Conservation (phyloP, 2,113 vertebrate genomes). For the Campylorhamphus procurvoides region DNA sequence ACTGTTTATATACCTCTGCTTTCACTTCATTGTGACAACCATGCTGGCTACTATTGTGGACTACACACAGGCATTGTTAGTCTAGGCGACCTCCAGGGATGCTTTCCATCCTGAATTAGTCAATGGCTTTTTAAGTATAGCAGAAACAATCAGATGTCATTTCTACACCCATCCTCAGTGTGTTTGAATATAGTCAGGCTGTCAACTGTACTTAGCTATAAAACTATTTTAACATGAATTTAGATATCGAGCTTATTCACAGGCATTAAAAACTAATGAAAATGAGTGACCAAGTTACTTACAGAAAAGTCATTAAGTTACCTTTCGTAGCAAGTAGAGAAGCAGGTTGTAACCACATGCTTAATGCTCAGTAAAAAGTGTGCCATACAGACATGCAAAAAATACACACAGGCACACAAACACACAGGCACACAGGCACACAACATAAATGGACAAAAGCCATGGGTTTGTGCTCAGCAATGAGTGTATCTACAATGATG, state of each 20-base stretch:
- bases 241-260: background rate
- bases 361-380: background rate
- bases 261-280: background rate
- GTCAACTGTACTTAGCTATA: background rate
- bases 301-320: accelerated
- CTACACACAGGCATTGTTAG: no score
- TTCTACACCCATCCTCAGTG: background rate
- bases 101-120: background rate
- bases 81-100: background rate
- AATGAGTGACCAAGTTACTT: background rate
- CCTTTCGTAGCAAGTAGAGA: background rate
- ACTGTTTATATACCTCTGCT: background rate
- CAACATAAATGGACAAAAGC: background rate
- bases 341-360: background rate
- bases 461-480: accelerated
- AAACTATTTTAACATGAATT: background rate
- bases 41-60: background rate
- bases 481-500: background rate
- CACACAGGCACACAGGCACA: background rate
- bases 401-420: accelerated
- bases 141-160: background rate
- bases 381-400: background rate
- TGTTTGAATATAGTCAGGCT: background rate
- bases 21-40: background rate
- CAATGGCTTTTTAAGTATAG: background rate